Conservation (phyloP, 2,888 invertebrate genomes). For the Apantesis nais region DNA sequence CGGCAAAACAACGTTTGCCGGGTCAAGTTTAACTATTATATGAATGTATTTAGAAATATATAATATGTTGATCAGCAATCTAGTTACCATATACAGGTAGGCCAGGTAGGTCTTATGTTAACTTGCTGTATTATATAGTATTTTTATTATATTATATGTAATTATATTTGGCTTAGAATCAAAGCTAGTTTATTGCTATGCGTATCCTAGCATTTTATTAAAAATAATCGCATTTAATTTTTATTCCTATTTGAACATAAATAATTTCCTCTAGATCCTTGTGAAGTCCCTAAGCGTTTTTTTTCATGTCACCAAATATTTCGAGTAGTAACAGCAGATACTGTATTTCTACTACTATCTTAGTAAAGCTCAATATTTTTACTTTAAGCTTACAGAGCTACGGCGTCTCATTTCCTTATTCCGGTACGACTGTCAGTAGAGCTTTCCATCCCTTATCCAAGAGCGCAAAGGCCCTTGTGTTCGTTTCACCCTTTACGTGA, state of each 20-base stretch:
- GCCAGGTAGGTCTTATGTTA: too few relatives aligned
- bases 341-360: not conserved
- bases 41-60: too few relatives aligned
- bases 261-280: not conserved
- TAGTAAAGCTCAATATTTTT: constrained; percentile 8
- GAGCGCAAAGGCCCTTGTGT: constrained; percentile 27
- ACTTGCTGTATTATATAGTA: too few relatives aligned
- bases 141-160: too few relatives aligned
- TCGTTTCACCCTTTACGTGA: constrained; percentile 34
- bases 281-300: not conserved
- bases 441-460: constrained; percentile 19
- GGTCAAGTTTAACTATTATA: too few relatives aligned
- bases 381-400: constrained; percentile 4
- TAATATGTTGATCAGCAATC: too few relatives aligned
- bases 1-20: too few relatives aligned
- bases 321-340: not conserved
- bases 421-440: constrained; percentile 30
- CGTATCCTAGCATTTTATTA: too few relatives aligned
- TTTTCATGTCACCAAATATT: not conserved
- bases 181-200: too few relatives aligned
- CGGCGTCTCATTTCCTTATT: constrained; percentile 39
- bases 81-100: too few relatives aligned
- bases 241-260: not conserved
- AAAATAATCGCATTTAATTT: too few relatives aligned
- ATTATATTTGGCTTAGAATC: too few relatives aligned